A percentile compares a stretch with the other conserved stretches of the same genome.
phyloP scores from a whole-genome alignment of 2,797 vertebrate species.

The Microctenopoma lineatum region DNA sequence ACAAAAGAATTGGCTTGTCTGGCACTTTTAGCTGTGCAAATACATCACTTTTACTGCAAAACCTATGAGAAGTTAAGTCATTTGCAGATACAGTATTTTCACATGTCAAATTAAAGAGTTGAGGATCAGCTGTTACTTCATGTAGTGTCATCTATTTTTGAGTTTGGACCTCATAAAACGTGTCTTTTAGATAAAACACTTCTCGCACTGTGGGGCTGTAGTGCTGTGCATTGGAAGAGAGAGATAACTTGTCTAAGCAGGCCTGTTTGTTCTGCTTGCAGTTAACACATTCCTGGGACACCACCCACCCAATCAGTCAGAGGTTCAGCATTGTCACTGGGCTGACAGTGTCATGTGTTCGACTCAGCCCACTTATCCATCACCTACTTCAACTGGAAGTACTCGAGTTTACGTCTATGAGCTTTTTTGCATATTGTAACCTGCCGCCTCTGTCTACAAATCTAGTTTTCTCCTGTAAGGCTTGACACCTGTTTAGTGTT shows the following conservation, averaged over 20 bases:
- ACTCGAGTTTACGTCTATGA: not conserved
- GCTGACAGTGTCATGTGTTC: constrained; percentile 8
- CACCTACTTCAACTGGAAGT: not conserved
- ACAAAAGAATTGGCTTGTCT: not conserved
- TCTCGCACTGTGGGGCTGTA: not conserved
- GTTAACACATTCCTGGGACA: constrained; percentile 56
- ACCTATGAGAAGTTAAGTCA: no score
- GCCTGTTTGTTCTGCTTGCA: constrained; percentile 34
- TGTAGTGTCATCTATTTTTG: not conserved
- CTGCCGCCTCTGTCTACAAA: not conserved
- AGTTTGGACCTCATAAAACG: not conserved
- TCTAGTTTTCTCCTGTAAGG: not conserved
- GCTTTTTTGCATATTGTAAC: not conserved
- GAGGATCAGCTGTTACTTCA: no score
- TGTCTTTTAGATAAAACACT: not conserved
- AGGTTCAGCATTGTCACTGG: constrained; percentile 3
- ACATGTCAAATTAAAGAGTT: no score
- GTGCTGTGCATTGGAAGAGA: not conserved
- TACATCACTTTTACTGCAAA: no score
- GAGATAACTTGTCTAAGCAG: constrained; percentile 53
- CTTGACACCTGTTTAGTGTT: constrained; percentile 35
- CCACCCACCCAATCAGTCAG: constrained; percentile 45
- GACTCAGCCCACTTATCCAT: constrained; percentile 3
- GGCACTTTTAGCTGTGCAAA: no score
- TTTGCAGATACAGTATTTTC: no score